Base-by-base conservation (phyloP, 2,113 vertebrate genomes). In the Nesogale talazaci region DNA sequence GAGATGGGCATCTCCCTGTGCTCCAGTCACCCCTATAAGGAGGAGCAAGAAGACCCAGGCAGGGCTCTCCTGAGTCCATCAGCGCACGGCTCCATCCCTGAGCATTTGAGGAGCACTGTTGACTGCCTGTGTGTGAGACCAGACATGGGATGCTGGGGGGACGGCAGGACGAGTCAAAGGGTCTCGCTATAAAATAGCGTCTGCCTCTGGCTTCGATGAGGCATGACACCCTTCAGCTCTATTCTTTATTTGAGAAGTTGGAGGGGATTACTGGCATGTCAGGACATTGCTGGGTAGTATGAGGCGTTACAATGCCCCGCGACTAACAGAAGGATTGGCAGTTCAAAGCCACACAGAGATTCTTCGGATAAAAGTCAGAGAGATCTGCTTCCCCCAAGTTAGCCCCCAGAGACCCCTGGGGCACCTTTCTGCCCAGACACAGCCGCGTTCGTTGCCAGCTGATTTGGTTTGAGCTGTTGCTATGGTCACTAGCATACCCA, bases 141-240 rank as follows among this genome's bases (percentile, higher is more conserved):
- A 40, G 56, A 72, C 67, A 15, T 4, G 31, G 38, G 74, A 46
- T 22, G 31, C 83, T 46, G 31, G 42, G 74, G 42, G 65, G 3
- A 1, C 0, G 36, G 27, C 22, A 10, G 3, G 56, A 7, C 27
- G 31, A 4, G 61, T 52, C 27, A 25, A 10, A 65, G 63, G 8
- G 25, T 3, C 7, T 59, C 0, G 0, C 1, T 25, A n/a, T 16
- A 31, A 11, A 1, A 12, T 9, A 0, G 5, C 72, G n/a, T 31
- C 86, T 61, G 56, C 38, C 7, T 5, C 19, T 34, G 2, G 22
- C 16, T 52, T 6, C 29, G 77, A 14, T 1, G 0, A 6, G 40
- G 25, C 15, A 14, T 77, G 31, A 3, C 1, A 56, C 20, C 23
- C 12, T 14, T 34, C 20, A 7, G 42, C 29, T 75, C 29, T 31